Evolutionary conservation across 2,797 vertebrate species (phyloP), one percentile per base, ranked within the genome.

Genomic region (Decapterus maruadsi): DNA sequence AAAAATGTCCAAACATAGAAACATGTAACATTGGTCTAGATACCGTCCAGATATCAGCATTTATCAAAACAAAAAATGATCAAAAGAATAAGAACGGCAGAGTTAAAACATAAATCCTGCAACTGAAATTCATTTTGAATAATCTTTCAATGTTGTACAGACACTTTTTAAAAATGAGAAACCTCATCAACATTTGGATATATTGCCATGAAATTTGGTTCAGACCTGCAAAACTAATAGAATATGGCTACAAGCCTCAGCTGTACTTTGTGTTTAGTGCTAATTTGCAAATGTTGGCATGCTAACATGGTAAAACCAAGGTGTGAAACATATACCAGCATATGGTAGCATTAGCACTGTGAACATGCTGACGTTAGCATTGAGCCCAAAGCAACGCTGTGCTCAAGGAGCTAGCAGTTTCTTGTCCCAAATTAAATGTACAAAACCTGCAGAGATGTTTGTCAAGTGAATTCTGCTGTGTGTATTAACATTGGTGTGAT

Each of bases 21-120:
- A 13, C 65, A 66, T 77, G 13, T 59, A 20, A 61, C 36, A 48
- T 34, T 59, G 29, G 26, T 65, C 48, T 42, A 51, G 42, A 77
- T 26, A 11, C 26, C 29, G 38, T 69, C 43, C 20, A 64, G 22
- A 50, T 29, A 63, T 68, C 40, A 54, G 38, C 56, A 45, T 45
- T 72, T 51, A 68, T 68, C 45, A 22, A 45, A 6, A 29, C 8
- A 36, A 48, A 40, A 29, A 1, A 45, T 19, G 46, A 36, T 53
- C 7, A 55, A 46, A 60, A 31, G 0, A 66, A 31, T 38, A 4
- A 61, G 40, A 70, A 36, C 20, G 20, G 14, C n/a, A 0, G 3
- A 65, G 43, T 13, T 9, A 45, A 64, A 75, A 62, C 17, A 54
- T 38, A 45, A 62, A 53, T 66, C 63, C 63, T 63, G n/a, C 46